Evolutionary conservation across 2,888 invertebrate species (phyloP), one percentile per base, ranked within the genome.

Genomic region (Synergus japonicus): DNA sequence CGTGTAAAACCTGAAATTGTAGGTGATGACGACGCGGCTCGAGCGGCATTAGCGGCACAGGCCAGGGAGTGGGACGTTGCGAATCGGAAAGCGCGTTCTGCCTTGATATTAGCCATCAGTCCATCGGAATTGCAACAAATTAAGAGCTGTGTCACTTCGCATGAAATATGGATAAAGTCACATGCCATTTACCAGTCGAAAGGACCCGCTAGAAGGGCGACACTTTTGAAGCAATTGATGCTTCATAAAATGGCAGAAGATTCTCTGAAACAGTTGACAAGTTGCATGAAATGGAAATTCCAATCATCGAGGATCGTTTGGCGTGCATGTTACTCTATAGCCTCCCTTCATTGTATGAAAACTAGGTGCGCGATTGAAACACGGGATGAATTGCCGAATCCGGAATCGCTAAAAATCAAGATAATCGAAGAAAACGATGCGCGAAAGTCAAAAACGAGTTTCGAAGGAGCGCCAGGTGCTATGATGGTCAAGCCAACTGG

Each of bases 291-390:
- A 78, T 83, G 78, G 76, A 67, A 4, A 54, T 83, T 2, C 22
- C 22, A 22, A 22, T 22, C 22, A 1, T 22, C 22, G 49, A 22
- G 9, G 76, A 79, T 66, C 58, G 77, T 18, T 41, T 80, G 7
- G 10, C 49, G 1, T 44, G 44, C 4, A 69, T 82, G 76, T 37
- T 82, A 2, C 46, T 81, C 5, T 79, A 82, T 64, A 82, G 82
- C 37, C 58, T 82, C 2, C 80, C 80, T 12, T 12, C 46, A 12
- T 44, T 54, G 1, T 83, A 63, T 46, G 79, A 80, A 29, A 79
- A 82, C 29, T 49, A 67, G 82, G 43, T 78, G 81, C 60, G 79
- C 79, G 0, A 81, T 81, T 8, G 79, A 79, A 18, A 58, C 80
- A 4, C 58, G 80, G 8, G 82, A 82, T 29, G 37, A 37, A 37